Base-by-base conservation (phyloP, 1,140 invertebrate genomes). In the Proctacanthus coquilletti region DNA sequence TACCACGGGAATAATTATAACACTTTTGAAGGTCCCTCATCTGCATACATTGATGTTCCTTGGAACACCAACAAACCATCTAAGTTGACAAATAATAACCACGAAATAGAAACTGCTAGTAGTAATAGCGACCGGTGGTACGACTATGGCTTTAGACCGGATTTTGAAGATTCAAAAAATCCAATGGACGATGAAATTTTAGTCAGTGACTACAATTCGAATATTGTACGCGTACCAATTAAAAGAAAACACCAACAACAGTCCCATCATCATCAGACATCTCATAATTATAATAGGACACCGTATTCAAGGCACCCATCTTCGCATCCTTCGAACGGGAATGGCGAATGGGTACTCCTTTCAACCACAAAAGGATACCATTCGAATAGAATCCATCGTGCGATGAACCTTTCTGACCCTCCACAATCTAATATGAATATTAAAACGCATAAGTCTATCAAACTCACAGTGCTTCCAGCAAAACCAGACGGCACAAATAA, bases 281-380 rank as follows among this genome's bases (percentile, higher is more conserved):
- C 23, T 8, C 23, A 25, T 6, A 27, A 3, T 11, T 18, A 18
- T 15, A 34, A 19, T 21, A 19, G 4, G 33, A 39, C 5, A 23
- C 14, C 9, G 13, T 14, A n/a, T 42, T 32, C 13, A 27, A 27
- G 51, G 17, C 60, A 65, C 47, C 63, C 67, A 0, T 50, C 60
- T 11, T 62, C 62, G 3, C 66, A 77, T 49, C 75, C 76, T 2
- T 62, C 64, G 0, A 67, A 66, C 42, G 73, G 75, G 2, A 73
- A 81, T 39, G 80, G 80, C 1, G 71, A 80, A 39, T 84, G 80
- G 80, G 70, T 84, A 2, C 58, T 84, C 0, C 50, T 84, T 5
- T 81, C 80, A 0, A 80, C 77, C 2, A 82, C 79, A 8, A 77
- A 79, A 56, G 80, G 78, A 8, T 82, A 80, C n/a, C n/a, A n/a